Evolutionary conservation across 1,140 invertebrate genomes (phyloP), one percentile per base, ranked within the genome.

Genomic region (Rhopalosiphum maidis): DNA sequence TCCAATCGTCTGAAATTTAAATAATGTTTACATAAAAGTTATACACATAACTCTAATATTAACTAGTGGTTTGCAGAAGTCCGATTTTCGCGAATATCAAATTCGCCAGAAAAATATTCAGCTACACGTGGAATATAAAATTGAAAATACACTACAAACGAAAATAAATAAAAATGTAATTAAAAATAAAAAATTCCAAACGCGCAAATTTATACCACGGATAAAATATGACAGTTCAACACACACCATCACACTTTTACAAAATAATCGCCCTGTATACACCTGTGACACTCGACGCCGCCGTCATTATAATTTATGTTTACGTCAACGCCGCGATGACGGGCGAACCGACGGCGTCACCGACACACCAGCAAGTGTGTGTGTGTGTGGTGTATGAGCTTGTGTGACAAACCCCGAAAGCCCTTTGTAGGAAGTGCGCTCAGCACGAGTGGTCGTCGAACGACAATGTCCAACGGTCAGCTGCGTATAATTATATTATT

Each of bases 391-490:
- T 21, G 48, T 54, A 25, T 23, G 85, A 30, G 37, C 37, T 11
- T 25, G 43, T 35, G 23, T 37, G 48, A 54, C 86, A 55, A 55
- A 54, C 51, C 35, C 11, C 48, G 35, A 89, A 54, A 89, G 35
- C 35, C 88, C 51, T 89, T 89, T 35, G 48, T 48, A 89, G 88
- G 37, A 37, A 43, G 83, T 85, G 51, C 54, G n/a, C 37, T 25
- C 51, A 2, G 48, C 22, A 35, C 88, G 88, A 22, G 22, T 89
- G 87, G 48, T 89, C 87, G 87, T 89, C 48, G n/a, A 3, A 89
- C 88, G 88, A 30, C 88, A 30, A 89, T 89, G 51, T 89, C 48
- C 48, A 55, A 15, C 88, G 88, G 88, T 55, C 51, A 23, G 25
- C 60, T 77, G 11, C 30, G 60, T 9, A 46, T 46, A 3, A 86